Conservation (phyloP, 1,140 invertebrate species). For the Patella vulgata region DNA sequence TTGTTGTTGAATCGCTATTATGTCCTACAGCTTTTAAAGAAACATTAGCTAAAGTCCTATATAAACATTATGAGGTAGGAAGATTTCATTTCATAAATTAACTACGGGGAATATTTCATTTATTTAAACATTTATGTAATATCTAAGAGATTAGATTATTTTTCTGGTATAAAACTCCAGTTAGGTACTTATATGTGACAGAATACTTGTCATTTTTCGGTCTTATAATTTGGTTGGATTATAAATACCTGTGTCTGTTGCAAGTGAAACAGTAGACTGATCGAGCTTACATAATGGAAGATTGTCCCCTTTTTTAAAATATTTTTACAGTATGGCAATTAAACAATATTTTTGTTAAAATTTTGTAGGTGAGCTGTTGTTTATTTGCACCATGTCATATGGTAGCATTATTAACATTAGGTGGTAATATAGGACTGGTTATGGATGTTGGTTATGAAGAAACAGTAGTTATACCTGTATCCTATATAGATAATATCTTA, state of each 20-base stretch:
- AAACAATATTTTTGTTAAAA: constrained; percentile 9
- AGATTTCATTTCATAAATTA: neutral
- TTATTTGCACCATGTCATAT: constrained; percentile 83
- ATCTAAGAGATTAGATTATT: neutral
- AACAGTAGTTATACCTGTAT: constrained; percentile 81
- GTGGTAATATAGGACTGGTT: constrained; percentile 81
- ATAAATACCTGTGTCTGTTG: too few relatives aligned
- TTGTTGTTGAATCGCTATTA: constrained; percentile 90
- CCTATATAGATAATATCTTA: constrained; percentile 35
- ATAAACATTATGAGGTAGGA: constrained; percentile 88
- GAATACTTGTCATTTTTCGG: too few relatives aligned
- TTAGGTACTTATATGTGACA: too few relatives aligned
- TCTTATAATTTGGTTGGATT: too few relatives aligned
- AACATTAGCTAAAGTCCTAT: constrained; percentile 89
- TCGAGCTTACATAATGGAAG: too few relatives aligned
- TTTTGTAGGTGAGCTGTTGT: constrained; percentile 73
- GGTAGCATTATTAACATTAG: constrained; percentile 81
- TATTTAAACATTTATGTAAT: too few relatives aligned
- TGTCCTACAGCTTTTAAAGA: constrained; percentile 83
- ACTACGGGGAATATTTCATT: neutral
- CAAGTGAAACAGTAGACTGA: too few relatives aligned
- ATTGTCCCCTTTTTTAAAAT: too few relatives aligned
- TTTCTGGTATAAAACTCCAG: neutral
- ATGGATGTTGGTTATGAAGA: constrained; percentile 89
- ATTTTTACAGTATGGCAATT: too few relatives aligned